Evolutionary conservation across 2,888 invertebrate genomes (phyloP).

Genomic region (Sympetrum striolatum): DNA sequence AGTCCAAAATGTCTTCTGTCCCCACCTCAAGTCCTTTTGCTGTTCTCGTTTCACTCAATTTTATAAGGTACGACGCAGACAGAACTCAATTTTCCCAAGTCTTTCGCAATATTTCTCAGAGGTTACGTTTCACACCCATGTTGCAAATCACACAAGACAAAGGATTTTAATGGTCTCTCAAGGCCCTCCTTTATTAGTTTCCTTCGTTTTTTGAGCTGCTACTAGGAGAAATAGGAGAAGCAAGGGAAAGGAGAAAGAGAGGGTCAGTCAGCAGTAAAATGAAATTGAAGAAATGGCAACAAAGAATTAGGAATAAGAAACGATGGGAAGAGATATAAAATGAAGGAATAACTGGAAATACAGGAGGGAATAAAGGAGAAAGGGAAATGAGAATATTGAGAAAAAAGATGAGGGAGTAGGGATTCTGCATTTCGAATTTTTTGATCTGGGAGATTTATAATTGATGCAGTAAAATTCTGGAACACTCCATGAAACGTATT

Average conservation of each 20-base stretch:
- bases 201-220: constrained; percentile 55
- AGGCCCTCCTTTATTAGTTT: constrained; percentile 52
- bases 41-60: neutral
- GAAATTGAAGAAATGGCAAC: neutral
- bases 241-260: constrained; percentile 54
- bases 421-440: neutral
- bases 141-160: neutral
- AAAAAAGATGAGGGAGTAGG: neutral
- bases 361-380: neutral
- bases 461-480: neutral
- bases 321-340: constrained; percentile 50
- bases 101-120: neutral
- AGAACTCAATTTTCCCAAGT: neutral
- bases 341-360: neutral
- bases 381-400: neutral
- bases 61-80: constrained; percentile 50
- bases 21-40: neutral
- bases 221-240: constrained; percentile 52
- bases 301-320: constrained; percentile 50
- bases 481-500: neutral
- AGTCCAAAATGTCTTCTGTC: no score
- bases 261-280: neutral
- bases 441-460: neutral
- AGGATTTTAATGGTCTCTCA: neutral
- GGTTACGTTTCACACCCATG: neutral